Percentiles rank a stretch among this genome's conserved stretches.
Evolutionary conservation across 2,113 vertebrate species (phyloP).

Genomic region (Porphyrio hochstetteri): DNA sequence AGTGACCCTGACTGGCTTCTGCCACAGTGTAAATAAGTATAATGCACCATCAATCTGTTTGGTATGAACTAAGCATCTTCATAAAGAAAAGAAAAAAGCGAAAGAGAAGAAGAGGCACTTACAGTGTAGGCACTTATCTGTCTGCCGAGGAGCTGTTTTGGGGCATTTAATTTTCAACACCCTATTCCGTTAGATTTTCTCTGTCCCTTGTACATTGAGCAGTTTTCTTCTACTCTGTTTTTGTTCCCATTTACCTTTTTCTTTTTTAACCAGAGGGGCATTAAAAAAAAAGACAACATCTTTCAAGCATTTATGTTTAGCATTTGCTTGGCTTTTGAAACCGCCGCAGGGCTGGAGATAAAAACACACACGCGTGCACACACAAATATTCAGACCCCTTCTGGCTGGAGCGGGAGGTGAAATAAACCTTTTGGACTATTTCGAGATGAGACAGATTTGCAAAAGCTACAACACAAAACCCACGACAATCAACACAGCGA

Average conservation of each 20-base stretch:
- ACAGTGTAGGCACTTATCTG: neutral
- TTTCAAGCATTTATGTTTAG: conserved; percentile 40
- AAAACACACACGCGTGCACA: neutral
- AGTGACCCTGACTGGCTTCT: neutral
- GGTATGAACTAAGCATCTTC: neutral
- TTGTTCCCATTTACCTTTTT: conserved; percentile 3
- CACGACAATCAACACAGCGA: neutral
- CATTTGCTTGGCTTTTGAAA: conserved; percentile 10
- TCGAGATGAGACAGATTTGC: neutral
- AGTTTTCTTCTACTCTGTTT: neutral
- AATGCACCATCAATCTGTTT: neutral
- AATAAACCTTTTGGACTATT: conserved; percentile 36
- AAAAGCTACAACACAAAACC: conserved; percentile 22
- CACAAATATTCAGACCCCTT: neutral
- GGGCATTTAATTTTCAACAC: neutral
- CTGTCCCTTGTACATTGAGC: neutral
- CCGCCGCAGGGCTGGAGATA: conserved; percentile 32
- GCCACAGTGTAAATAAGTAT: neutral
- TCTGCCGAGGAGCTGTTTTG: neutral
- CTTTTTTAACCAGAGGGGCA: conserved; percentile 12
- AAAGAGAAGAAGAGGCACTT: neutral
- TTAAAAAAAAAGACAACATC: neutral
- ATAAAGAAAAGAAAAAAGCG: neutral
- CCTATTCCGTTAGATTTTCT: neutral
- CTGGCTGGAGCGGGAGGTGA: neutral